Evolutionary conservation across 2,888 invertebrate species (phyloP), one percentile per base, ranked within the genome.

Genomic region (Tenthredo scrophulariae): DNA sequence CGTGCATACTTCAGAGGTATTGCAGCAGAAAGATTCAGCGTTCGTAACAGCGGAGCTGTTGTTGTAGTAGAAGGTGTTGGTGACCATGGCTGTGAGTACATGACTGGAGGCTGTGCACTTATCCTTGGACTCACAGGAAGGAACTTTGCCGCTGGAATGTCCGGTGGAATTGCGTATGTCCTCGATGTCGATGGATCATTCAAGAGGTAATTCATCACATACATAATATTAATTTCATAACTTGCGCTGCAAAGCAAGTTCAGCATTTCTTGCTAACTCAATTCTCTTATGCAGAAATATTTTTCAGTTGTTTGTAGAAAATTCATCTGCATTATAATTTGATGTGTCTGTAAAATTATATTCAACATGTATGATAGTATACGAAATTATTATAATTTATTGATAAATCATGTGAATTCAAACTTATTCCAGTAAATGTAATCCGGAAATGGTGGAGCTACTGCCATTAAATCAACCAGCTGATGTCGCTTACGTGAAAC

Each of bases 111-210:
- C 85, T 94, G 95, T 86, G 97, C 97, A 87, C 95, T 99, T 82
- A 97, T 99, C 90, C 95, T 99, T 22, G 99, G 99, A 0, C 95
- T 98, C 86, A 99, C 99, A 9, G 99, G 99, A 0, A 95, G 99
- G 87, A 99, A 99, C 94, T 99, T 99, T 94, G 99, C 99, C 10
- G 99, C 99, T 75, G 99, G 99, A 89, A 99, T 99, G 99, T 99
- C 99, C 85, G 96, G 96, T 86, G 98, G 98, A 86, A 97, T 99
- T 88, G 99, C 99, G 0, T 99, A 98, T 93, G 97, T 99, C 18
- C 97, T 98, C 92, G 99, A 99, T 92, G 95, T 97, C 84, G 97
- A 97, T 92, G 97, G 97, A 3, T 97, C 97, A 9, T 98, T 98
- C 94, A 95, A 95, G 85, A 95, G 93, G 94, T 95, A 92, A 82